Conservation (phyloP, 2,888 invertebrate genomes). For the Xanthia togata region DNA sequence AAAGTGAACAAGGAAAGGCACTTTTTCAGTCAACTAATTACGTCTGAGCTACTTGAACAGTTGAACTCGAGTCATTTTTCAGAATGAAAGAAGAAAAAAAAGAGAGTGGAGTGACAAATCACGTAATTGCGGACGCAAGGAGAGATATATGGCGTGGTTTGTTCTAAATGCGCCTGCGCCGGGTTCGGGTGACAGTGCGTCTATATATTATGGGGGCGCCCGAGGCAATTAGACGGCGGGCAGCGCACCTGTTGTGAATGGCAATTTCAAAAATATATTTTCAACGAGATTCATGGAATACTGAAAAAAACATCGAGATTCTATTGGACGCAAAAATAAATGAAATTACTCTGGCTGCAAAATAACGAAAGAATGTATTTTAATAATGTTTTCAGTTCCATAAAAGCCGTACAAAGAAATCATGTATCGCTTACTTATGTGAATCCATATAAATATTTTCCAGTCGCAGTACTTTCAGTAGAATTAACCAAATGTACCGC, state of each 20-base stretch:
- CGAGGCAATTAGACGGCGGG: constrained; percentile 79
- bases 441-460: constrained; percentile 17
- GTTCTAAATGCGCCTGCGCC: constrained; percentile 86
- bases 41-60: constrained; percentile 73
- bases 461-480: not conserved
- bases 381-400: constrained; percentile 23
- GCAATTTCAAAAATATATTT: constrained; percentile 62
- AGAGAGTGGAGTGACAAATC: constrained; percentile 87
- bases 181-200: constrained; percentile 76
- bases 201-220: constrained; percentile 82
- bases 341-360: not conserved
- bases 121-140: constrained; percentile 88
- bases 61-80: constrained; percentile 86
- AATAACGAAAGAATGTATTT: not conserved
- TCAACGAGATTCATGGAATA: constrained; percentile 33
- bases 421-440: constrained; percentile 13
- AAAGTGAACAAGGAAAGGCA: constrained; percentile 82
- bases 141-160: constrained; percentile 88
- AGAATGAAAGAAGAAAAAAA: constrained; percentile 79
- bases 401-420: constrained; percentile 18
- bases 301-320: constrained; percentile 18
- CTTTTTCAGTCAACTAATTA: constrained; percentile 88
- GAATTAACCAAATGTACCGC: constrained; percentile 3
- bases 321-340: not conserved
- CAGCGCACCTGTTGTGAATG: constrained; percentile 73